phyloP scores from a whole-genome alignment of 2,113 vertebrate species.

The Delphinus delphis region DNA sequence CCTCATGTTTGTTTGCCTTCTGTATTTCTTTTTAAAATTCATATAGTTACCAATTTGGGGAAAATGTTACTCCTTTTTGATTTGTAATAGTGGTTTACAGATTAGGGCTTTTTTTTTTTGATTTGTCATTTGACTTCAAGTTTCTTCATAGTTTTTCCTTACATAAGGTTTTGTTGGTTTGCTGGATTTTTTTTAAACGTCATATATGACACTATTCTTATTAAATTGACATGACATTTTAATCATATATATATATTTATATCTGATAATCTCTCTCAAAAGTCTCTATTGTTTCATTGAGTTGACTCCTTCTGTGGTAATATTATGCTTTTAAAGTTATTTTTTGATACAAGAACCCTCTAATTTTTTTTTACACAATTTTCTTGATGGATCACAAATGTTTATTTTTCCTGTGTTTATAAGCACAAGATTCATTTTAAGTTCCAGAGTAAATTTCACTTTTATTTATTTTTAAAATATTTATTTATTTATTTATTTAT shows the following conservation, averaged over 20 bases:
- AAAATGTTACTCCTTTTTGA: background rate
- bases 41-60: background rate
- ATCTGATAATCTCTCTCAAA: background rate
- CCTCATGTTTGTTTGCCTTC: background rate
- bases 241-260: background rate
- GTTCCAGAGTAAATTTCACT: background rate
- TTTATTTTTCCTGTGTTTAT: background rate
- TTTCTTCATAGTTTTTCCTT: background rate
- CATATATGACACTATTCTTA: background rate
- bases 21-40: background rate
- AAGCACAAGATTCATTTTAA: background rate
- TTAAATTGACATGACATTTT: background rate
- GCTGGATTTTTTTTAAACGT: background rate
- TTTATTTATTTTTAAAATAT: background rate
- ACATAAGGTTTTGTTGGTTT: background rate
- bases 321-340: constrained; percentile 1
- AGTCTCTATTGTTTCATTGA: background rate
- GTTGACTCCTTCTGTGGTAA: background rate
- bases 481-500: too few relatives aligned
- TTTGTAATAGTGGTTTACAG: background rate
- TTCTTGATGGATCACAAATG: background rate
- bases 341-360: background rate
- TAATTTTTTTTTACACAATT: background rate
- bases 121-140: background rate
- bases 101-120: background rate